These are phyloP conservation scores for Scaptomyza graminum DNA, from an alignment of 1,140 invertebrate species.

Conservation along the genomic window DNA sequence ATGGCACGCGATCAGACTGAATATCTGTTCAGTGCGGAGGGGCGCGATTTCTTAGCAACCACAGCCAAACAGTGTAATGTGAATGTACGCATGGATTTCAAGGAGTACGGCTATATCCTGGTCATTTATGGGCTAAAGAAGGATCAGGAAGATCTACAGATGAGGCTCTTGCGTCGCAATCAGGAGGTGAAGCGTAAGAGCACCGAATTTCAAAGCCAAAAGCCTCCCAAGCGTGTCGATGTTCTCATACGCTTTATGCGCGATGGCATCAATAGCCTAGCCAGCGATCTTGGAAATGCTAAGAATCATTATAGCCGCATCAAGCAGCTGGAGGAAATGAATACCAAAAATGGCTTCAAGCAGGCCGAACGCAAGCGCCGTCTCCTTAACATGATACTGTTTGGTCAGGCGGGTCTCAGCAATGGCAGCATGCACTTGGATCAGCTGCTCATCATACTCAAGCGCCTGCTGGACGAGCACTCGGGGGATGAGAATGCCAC, in stretches of 20 bases:
- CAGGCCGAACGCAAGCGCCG: constrained; percentile 81
- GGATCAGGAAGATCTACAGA: constrained; percentile 85
- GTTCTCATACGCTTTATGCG: constrained; percentile 68
- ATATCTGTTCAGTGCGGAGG: constrained; percentile 84
- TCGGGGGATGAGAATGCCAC: constrained; percentile 81
- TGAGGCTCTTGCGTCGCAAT: constrained; percentile 73
- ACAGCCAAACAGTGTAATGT: constrained; percentile 83
- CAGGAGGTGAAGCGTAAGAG: constrained; percentile 62
- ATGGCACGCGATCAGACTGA: constrained; percentile 84
- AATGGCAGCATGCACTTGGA: constrained; percentile 84
- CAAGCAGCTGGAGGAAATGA: constrained; percentile 83
- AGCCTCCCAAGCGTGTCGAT: constrained; percentile 64
- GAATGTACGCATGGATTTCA: constrained; percentile 77
- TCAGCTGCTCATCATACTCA: constrained; percentile 83
- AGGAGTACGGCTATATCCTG: constrained; percentile 83
- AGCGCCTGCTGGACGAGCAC: constrained; percentile 82
- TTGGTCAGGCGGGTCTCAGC: constrained; percentile 85
- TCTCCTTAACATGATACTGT: constrained; percentile 85
- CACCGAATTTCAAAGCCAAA: constrained; percentile 64
- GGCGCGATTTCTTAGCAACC: constrained; percentile 80
- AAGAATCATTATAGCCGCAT: constrained; percentile 83
- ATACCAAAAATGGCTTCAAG: constrained; percentile 84
- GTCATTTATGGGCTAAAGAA: constrained; percentile 84
- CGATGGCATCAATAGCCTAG: constrained; percentile 64
- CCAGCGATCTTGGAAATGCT: constrained; percentile 79